phyloP scores from a whole-genome alignment of 1,140 invertebrate genomes.

The Zaprionus gabonicus region DNA sequence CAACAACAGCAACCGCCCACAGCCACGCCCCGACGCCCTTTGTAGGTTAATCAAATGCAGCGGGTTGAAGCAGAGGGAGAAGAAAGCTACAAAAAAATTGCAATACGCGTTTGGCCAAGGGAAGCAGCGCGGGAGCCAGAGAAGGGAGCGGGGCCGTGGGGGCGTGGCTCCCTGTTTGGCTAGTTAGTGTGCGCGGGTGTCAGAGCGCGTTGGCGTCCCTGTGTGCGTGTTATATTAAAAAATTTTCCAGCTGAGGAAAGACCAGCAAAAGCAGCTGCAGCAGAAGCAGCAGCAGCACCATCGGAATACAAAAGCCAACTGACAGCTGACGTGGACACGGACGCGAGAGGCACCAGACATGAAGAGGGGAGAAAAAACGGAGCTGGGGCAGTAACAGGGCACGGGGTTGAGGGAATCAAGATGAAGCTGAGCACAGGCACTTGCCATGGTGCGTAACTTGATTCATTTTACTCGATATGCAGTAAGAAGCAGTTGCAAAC shows the following conservation, averaged over 20 bases:
- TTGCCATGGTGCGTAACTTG: neutral
- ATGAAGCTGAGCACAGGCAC: neutral
- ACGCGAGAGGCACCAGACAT: slow-evolving; percentile 24
- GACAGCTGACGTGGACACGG: slow-evolving; percentile 72
- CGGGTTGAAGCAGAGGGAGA: slow-evolving; percentile 4
- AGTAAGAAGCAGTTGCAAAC: neutral
- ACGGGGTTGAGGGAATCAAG: neutral
- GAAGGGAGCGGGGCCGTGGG: no score
- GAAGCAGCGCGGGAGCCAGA: neutral
- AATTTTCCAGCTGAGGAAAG: slow-evolving; percentile 47
- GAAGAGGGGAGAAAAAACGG: neutral
- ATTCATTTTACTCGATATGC: slow-evolving; percentile 6
- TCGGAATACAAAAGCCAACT: slow-evolving; percentile 54
- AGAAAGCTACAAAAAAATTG: slow-evolving; percentile 19
- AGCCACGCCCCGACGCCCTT: slow-evolving; percentile 50
- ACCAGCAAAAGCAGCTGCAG: slow-evolving; percentile 30
- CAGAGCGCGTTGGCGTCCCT: slow-evolving; percentile 37
- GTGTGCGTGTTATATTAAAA: slow-evolving; percentile 70
- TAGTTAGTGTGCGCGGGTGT: slow-evolving; percentile 63
- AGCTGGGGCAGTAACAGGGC: neutral
- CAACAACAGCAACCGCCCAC: slow-evolving; percentile 39
- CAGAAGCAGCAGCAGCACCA: slow-evolving; percentile 17
- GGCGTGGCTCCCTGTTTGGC: slow-evolving; percentile 21
- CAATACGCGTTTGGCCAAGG: slow-evolving; percentile 12
- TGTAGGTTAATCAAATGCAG: slow-evolving; percentile 81